A percentile compares a stretch with the other conserved stretches of the same genome.
Conservation (phyloP, 2,888 invertebrate species). For the Phaedon cochleariae region DNA sequence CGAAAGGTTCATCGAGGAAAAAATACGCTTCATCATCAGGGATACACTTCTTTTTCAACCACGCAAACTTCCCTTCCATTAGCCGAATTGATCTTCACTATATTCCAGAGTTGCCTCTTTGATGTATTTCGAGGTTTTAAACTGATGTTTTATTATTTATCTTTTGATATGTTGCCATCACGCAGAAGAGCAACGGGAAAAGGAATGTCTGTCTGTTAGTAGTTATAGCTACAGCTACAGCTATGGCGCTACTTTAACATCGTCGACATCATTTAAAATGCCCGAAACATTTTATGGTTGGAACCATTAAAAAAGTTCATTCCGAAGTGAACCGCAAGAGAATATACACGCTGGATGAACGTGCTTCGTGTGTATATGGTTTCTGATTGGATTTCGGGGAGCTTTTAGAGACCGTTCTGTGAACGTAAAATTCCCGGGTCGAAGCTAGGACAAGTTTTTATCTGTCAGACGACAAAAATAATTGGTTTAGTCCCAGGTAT, state of each 20-base stretch:
- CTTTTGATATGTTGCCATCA: conserved; percentile 8
- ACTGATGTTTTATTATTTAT: conserved; percentile 11
- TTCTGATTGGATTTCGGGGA: conserved; percentile 1
- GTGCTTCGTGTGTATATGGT: conserved; percentile 43
- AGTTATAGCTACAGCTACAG: conserved; percentile 7
- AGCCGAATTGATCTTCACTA: not conserved
- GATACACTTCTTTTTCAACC: no score
- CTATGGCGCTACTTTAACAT: conserved; percentile 10
- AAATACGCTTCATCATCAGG: no score
- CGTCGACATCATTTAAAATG: conserved; percentile 38
- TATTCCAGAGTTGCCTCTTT: not conserved
- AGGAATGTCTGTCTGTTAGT: not conserved
- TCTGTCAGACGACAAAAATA: not conserved
- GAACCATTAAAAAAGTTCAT: conserved; percentile 53
- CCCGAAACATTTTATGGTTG: conserved; percentile 50
- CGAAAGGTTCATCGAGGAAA: no score
- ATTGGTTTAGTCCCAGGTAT: not conserved
- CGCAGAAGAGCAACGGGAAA: not conserved
- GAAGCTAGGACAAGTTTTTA: not conserved
- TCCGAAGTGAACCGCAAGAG: conserved; percentile 51
- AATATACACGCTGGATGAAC: conserved; percentile 51
- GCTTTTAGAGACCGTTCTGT: not conserved
- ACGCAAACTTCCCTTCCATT: not conserved
- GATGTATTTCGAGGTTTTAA: conserved; percentile 5
- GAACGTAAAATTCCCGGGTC: not conserved